Evolutionary conservation across 1,140 invertebrate genomes (phyloP), one percentile per base, ranked within the genome.

Genomic region (Psilanteris sp.): DNA sequence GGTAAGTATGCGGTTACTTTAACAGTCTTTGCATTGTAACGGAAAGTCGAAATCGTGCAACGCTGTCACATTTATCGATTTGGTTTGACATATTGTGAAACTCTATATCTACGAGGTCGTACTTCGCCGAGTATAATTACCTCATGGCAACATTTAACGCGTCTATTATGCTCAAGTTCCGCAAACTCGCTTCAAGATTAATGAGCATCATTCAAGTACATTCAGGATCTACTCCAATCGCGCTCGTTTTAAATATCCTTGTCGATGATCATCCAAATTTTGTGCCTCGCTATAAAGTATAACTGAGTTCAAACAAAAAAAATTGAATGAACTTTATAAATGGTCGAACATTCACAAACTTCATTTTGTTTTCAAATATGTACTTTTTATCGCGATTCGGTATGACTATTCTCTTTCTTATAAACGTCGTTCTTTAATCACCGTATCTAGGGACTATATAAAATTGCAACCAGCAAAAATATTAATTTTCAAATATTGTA

Each of bases 71-170:
- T 57, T 64, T 68, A 68, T 68, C 64, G 62, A 68, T 68, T 74
- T 36, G 54, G 34, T 68, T 75, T 67, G 71, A 75, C 22, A 75
- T 75, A 75, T 68, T 55, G 41, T 55, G 50, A 37, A 75, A 64
- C 72, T 68, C 46, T 57, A 39, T 68, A 67, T 62, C 61, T 20
- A 5, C 52, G 10, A 5, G 10, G 50, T 44, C 44, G 44, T 66
- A 68, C 55, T 41, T 55, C 11, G 34, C 48, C 48, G 50, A 50
- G 59, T 62, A 75, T 75, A 68, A 75, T 75, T 62, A 68, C 62
- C 62, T 75, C 54, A 41, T 55, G 55, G 72, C 72, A 75, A 68
- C 72, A 75, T 75, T 68, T 68, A 74, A 75, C 55, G 72, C 48
- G 55, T 68, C 72, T 57, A 75, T 75, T 75, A 68, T 74, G 46